Evolutionary conservation across 2,797 vertebrate species (phyloP), one percentile per base, ranked within the genome.

Genomic region (Notolepis coatsorum): DNA sequence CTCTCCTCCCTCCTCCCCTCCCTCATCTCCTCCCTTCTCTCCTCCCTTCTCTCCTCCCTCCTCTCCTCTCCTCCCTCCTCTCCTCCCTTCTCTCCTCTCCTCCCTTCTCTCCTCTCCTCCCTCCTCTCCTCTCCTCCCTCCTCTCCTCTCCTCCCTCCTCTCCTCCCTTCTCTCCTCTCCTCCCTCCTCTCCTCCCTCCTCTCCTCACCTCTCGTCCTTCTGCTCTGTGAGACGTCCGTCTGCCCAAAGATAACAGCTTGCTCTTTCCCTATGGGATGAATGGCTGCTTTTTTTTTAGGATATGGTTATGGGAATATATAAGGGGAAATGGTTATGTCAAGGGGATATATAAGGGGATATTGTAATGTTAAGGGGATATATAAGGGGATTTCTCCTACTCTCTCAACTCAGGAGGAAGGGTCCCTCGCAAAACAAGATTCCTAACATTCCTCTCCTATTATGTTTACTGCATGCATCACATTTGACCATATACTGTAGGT

Each of bases 121-220:
- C n/a, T 35, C 21, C 33, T 23, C 35, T 54, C 13, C 1, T 35
- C 31, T 23, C 20, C 35, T 39, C 37, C 37, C 35, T 28, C 1
- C 7, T 35, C 28, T 33, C 28, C 15, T 2, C 9, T 43, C 41
- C 12, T 12, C 7, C 4, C 41, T 23, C 7, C 3, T 21, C 8
- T 23, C 3, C 20, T 25, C 42, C 12, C 13, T 7, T 3, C 45
- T 31, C 27, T 7, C 13, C 33, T 33, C 7, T 17, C 12, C 2
- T 10, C 21, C 17, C 23, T 43, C 27, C 33, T 27, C 25, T 31
- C 12, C 9, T 31, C 7, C 27, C 21, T 25, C 33, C 51, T 27
- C 33, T 28, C 13, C 23, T 39, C 68, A 54, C 64, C 38, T 72
- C 71, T 73, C n/a, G n/a, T n/a, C 52, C 68, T 62, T 64, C 66